Percentiles rank a stretch among this genome's conserved stretches.
phyloP scores from a whole-genome alignment of 2,113 vertebrate species.

The Sturnira hondurensis region DNA sequence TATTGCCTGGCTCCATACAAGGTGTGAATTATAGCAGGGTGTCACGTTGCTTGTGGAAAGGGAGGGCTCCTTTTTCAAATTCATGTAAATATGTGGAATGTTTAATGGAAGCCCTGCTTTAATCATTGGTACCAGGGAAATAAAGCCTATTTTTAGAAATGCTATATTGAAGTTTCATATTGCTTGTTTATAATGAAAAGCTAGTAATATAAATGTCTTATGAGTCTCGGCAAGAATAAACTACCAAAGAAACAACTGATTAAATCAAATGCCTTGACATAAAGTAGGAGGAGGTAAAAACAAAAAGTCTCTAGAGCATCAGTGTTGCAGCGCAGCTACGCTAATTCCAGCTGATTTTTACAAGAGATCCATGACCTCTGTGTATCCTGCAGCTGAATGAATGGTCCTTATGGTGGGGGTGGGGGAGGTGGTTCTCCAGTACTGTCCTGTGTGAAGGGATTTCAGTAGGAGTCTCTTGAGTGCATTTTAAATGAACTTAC shows the following conservation, averaged over 20 bases:
- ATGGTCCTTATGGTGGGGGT: background rate
- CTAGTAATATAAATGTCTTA: background rate
- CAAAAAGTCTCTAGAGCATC: background rate
- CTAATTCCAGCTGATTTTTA: background rate
- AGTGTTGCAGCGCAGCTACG: background rate
- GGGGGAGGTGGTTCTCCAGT: background rate
- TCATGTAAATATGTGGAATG: background rate
- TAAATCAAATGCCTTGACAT: background rate
- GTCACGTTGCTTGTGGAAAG: background rate
- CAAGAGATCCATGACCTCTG: background rate
- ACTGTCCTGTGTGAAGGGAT: background rate
- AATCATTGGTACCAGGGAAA: background rate
- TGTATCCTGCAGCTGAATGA: background rate
- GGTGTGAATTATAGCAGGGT: background rate
- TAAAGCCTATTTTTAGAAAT: background rate
- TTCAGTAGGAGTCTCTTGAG: background rate
- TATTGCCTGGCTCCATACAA: background rate
- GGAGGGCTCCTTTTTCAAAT: background rate
- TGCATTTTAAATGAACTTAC: constrained; percentile 36
- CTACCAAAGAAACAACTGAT: background rate
- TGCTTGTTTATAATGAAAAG: constrained; percentile 8
- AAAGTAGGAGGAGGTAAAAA: background rate
- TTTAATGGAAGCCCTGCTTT: background rate
- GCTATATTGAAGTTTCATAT: background rate
- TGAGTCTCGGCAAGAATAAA: constrained; percentile 4